Conservation (phyloP, 2,113 vertebrate genomes). For the Pterocles burchelli region DNA sequence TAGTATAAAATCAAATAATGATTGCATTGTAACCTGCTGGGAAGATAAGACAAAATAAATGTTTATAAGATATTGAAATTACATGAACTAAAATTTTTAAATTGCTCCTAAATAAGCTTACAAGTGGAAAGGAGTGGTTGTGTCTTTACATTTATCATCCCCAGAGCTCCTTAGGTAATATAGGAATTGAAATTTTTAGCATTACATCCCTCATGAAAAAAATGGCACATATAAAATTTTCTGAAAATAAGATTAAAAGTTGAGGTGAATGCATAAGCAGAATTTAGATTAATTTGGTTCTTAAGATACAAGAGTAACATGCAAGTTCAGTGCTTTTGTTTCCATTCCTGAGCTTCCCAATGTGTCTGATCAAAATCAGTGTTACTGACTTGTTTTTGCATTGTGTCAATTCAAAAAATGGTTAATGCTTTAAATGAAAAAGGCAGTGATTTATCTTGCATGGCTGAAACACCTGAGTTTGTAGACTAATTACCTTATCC, state of each 20-base stretch:
- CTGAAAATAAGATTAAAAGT: neutral
- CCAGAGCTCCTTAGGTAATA: neutral
- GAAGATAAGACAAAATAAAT: neutral
- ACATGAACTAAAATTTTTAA: neutral
- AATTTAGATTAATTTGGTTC: neutral
- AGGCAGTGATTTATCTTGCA: neutral
- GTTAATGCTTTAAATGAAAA: neutral
- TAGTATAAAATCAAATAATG: neutral
- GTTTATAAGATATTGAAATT: neutral
- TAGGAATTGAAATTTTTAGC: neutral
- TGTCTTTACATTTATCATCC: neutral
- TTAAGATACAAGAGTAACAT: neutral
- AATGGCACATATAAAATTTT: neutral
- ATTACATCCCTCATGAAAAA: neutral
- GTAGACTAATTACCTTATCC: neutral
- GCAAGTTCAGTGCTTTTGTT: neutral
- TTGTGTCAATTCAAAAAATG: neutral
- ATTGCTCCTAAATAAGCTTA: neutral
- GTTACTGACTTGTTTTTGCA: neutral
- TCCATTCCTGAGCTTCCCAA: neutral
- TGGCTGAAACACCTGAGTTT: neutral
- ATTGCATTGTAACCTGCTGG: neutral
- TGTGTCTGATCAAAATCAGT: neutral
- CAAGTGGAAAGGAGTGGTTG: neutral
- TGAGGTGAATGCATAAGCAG: neutral